Evolutionary conservation across 2,888 invertebrate genomes (phyloP), one percentile per base, ranked within the genome.

Genomic region (Antitype chi): DNA sequence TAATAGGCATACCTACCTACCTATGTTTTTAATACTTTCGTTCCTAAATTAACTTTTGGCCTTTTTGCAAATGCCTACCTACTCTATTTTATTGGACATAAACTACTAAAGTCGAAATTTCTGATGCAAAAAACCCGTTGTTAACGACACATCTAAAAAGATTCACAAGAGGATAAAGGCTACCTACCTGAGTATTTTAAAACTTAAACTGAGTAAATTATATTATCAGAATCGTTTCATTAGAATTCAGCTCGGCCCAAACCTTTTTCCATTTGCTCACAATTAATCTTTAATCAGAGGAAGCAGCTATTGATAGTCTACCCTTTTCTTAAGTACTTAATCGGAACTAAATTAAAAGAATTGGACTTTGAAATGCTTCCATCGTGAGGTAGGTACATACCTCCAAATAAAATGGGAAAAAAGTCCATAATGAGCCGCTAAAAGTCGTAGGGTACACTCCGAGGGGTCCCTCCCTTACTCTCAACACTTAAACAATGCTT

Each of bases 401-500:
- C 57, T 74, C 90, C 88, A 91, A 94, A 94, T 91, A 93, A 94
- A 95, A 94, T 91, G 90, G 84, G 91, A 91, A 94, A 93, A 94
- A 94, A 91, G 93, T 94, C 92, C 92, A 94, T 95, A 96, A 96
- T 94, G 95, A 93, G 90, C 91, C 92, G 92, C 93, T 93, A 95
- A 95, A 95, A 94, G 92, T 94, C 93, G 91, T 85, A 90, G 86
- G 89, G 89, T 90, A 89, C 47, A 70, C 70, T 88, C 84, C 81
- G 90, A 92, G 94, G 95, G 95, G 90, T 87, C 88, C 91, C 92
- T 93, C 95, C 95, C 93, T 88, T 87, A 82, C 89, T 92, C 90
- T 92, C 87, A 93, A 94, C 94, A 94, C 94, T 95, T 94, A 95
- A 95, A 95, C 95, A 95, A 94, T 95, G 92, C 95, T 96, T 94